Evolutionary conservation across 2,888 invertebrate genomes (phyloP).

Genomic region (Eugnorisma glareosa): DNA sequence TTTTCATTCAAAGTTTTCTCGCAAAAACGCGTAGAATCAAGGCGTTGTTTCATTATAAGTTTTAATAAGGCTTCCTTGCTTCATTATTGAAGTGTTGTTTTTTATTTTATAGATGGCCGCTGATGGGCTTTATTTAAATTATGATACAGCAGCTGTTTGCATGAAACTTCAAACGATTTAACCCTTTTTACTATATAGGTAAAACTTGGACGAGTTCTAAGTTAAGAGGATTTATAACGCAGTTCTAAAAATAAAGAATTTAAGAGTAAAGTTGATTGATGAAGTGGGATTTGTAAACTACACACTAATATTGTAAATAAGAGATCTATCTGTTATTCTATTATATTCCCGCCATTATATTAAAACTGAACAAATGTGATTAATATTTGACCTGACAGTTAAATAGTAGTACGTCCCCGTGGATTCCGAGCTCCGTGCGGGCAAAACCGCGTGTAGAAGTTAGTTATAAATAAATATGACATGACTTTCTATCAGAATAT

Average conservation of each 20-base stretch:
- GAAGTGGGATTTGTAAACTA: neutral
- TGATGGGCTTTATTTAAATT: constrained; percentile 34
- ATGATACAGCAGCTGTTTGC: constrained; percentile 16
- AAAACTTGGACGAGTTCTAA: neutral
- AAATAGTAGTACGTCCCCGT: neutral
- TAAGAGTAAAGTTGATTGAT: neutral
- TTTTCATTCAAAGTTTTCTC: constrained; percentile 52
- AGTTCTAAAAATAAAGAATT: neutral
- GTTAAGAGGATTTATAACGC: neutral
- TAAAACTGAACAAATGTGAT: neutral
- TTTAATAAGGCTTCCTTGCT: constrained; percentile 73
- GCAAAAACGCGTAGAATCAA: constrained; percentile 48
- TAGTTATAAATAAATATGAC: neutral
- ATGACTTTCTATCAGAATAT: no score
- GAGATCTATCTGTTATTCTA: neutral
- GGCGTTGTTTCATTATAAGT: constrained; percentile 75
- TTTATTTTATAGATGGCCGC: constrained; percentile 24
- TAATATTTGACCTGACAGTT: neutral
- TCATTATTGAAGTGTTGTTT: constrained; percentile 51
- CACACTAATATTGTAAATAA: neutral
- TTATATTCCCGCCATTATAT: neutral
- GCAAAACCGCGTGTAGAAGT: neutral
- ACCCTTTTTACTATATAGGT: constrained; percentile 15
- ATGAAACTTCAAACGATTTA: constrained; percentile 31
- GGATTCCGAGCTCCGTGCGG: neutral